Evolutionary conservation across 2,113 vertebrate genomes (phyloP).

Genomic region (Paramormyrops kingsleyae): DNA sequence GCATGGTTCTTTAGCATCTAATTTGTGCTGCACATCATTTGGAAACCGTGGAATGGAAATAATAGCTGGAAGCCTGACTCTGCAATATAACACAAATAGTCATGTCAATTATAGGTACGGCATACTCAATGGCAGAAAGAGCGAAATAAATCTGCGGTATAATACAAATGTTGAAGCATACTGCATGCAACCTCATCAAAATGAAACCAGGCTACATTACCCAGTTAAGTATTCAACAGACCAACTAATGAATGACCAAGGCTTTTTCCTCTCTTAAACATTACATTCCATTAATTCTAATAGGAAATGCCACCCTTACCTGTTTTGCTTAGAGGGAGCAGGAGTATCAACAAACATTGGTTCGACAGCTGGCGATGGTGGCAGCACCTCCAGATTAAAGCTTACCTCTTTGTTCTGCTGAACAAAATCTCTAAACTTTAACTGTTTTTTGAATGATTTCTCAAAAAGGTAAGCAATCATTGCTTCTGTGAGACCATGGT

Average conservation of each 20-base stretch:
- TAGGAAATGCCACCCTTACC: neutral
- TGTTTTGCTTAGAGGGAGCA: neutral
- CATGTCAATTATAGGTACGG: neutral
- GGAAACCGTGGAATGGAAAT: neutral
- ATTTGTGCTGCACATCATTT: neutral
- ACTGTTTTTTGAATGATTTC: too few species aligned
- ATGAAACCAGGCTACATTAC: neutral
- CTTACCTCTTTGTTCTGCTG: too few species aligned
- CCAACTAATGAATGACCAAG: neutral
- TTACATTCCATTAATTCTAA: neutral
- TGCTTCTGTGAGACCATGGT: too few species aligned
- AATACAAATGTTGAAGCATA: neutral
- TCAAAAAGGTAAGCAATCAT: too few species aligned
- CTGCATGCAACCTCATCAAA: neutral
- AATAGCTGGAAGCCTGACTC: neutral
- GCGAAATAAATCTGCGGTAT: neutral
- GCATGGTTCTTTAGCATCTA: neutral
- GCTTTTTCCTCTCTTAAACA: neutral
- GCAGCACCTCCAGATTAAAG: too few species aligned
- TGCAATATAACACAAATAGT: neutral
- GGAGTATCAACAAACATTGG: neutral
- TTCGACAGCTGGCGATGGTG: neutral
- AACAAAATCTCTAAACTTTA: too few species aligned
- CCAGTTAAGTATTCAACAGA: neutral
- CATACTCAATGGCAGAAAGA: neutral